Evolutionary conservation across 92 coral and sea anemone genomes (phyloP).

Genomic region (Palythoa grandis): DNA sequence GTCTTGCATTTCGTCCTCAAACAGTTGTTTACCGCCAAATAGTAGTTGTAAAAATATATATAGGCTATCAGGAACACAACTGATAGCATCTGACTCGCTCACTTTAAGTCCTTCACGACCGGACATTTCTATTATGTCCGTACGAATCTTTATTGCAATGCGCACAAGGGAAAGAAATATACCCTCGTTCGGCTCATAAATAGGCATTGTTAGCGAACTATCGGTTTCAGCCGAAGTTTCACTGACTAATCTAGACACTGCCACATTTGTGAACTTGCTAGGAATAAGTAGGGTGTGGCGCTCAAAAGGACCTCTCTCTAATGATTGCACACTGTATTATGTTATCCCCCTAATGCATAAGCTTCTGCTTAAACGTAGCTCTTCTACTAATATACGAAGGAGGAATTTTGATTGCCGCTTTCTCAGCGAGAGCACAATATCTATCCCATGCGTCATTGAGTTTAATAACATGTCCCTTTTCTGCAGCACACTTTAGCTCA

Average conservation of each 20-base stretch:
- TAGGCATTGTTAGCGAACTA: slow-evolving; percentile 41
- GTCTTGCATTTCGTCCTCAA: slow-evolving; percentile 23
- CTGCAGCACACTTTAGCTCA: slow-evolving; percentile 63
- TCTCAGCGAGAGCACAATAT: slow-evolving; percentile 56
- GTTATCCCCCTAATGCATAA: slow-evolving; percentile 41
- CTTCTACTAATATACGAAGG: slow-evolving; percentile 34
- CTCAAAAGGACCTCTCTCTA: slow-evolving; percentile 51
- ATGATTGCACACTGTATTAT: slow-evolving; percentile 50
- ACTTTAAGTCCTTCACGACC: slow-evolving; percentile 16
- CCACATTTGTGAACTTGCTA: slow-evolving; percentile 42
- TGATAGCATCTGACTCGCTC: slow-evolving; percentile 15
- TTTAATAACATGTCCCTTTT: slow-evolving; percentile 58
- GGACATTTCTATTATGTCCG: slow-evolving; percentile 24
- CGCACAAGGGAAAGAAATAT: slow-evolving; percentile 23
- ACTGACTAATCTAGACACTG: slow-evolving; percentile 24
- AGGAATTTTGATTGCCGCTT: slow-evolving; percentile 49
- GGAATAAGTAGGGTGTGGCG: slow-evolving; percentile 63
- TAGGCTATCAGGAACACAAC: slow-evolving; percentile 36
- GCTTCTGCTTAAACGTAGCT: slow-evolving; percentile 43
- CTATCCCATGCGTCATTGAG: slow-evolving; percentile 65
- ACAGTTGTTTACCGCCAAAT: slow-evolving; percentile 39
- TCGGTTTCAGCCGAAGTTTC: slow-evolving; percentile 24
- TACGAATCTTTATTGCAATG: slow-evolving; percentile 30
- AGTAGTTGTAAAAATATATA: not conserved
- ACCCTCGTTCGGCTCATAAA: slow-evolving; percentile 3